Percentiles rank a stretch among this genome's conserved stretches.
Conservation (phyloP, 2,113 vertebrate genomes). For the Spea bombifrons region DNA sequence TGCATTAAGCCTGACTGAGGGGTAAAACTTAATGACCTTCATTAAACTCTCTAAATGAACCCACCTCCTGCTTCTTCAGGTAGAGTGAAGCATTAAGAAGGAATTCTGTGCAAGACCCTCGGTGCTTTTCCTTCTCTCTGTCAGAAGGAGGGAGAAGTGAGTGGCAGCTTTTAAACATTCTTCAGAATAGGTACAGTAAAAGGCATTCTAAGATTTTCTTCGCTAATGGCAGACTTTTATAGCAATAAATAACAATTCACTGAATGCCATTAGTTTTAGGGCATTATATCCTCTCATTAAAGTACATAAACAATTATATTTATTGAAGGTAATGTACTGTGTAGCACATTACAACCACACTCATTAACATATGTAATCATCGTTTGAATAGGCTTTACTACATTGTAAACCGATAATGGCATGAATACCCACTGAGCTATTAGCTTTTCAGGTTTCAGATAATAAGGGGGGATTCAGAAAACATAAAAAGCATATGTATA, state of each 20-base stretch:
- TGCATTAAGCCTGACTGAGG: constrained; percentile 72
- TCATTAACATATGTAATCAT: constrained; percentile 86
- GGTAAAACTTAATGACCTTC: constrained; percentile 76
- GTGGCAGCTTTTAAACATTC: constrained; percentile 67
- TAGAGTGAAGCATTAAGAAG: constrained; percentile 63
- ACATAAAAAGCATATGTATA: constrained; percentile 59
- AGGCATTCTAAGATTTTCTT: constrained; percentile 66
- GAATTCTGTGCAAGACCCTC: constrained; percentile 59
- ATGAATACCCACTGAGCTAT: constrained; percentile 79
- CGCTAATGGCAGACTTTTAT: constrained; percentile 73
- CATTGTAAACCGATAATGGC: constrained; percentile 81
- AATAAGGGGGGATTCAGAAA: constrained; percentile 76
- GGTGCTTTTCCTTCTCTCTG: constrained; percentile 62
- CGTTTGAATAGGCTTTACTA: constrained; percentile 78
- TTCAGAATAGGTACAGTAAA: constrained; percentile 65
- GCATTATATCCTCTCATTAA: constrained; percentile 79
- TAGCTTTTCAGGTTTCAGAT: constrained; percentile 77
- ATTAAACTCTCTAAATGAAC: constrained; percentile 69
- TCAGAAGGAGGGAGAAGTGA: constrained; percentile 63
- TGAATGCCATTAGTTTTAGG: constrained; percentile 78
- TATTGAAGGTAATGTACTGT: constrained; percentile 86
- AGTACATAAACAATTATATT: constrained; percentile 85
- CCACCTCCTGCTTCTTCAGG: constrained; percentile 73
- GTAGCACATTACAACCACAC: constrained; percentile 76
- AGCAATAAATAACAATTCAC: constrained; percentile 79